These are phyloP conservation scores for Cyphomyrus discorhynchus DNA, from an alignment of 2,113 vertebrate species.

Conservation along the genomic window DNA sequence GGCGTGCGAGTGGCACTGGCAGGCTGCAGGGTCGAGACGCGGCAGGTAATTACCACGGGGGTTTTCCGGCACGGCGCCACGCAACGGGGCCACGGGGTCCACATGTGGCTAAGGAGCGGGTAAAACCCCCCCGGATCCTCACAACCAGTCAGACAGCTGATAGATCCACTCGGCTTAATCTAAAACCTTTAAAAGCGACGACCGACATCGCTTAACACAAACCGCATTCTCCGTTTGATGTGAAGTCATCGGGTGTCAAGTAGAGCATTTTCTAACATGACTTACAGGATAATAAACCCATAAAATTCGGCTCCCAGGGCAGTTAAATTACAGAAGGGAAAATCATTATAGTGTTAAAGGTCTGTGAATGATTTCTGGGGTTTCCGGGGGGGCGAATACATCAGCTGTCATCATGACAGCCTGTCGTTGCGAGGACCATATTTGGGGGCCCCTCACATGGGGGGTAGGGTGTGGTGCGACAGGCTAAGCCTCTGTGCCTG, in stretches of 20 bases:
- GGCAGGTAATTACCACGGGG: background rate
- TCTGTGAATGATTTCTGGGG: background rate
- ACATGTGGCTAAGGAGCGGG: background rate
- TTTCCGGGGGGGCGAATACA: background rate
- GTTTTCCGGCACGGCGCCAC: background rate
- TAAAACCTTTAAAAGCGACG: background rate
- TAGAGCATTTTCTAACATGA: background rate
- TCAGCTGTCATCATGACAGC: background rate
- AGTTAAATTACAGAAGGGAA: background rate
- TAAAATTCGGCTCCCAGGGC: background rate
- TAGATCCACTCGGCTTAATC: background rate
- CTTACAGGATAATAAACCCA: background rate
- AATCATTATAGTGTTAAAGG: background rate
- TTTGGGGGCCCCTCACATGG: background rate
- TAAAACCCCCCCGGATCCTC: background rate
- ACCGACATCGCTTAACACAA: background rate
- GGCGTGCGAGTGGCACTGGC: slow-evolving; percentile 87
- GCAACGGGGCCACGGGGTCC: too few relatives aligned
- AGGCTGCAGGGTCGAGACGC: slow-evolving; percentile 60
- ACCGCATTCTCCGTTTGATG: background rate
- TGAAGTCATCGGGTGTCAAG: background rate
- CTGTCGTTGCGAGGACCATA: background rate
- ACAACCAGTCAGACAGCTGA: background rate
- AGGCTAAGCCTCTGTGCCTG: background rate
- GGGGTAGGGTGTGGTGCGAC: background rate